Base-by-base conservation (phyloP, 2,113 vertebrate species). In the Athene noctua region DNA sequence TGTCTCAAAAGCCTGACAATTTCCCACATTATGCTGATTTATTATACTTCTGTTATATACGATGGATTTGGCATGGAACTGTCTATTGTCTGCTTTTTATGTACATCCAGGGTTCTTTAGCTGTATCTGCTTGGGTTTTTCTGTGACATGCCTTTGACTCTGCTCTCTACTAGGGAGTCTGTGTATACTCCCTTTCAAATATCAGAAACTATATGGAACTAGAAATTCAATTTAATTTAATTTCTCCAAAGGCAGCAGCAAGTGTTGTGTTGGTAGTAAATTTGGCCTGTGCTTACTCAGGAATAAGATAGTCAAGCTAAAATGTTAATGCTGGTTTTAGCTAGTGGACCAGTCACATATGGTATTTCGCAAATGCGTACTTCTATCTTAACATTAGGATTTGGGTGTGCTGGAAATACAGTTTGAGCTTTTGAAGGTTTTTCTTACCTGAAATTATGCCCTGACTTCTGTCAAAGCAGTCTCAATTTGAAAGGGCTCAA, bases 201-300 rank as follows among this genome's bases (percentile, higher is more conserved):
- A 47, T 29, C 70, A 66, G 65, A 94, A 91, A 86, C 27, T 80
- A 27, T 85, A 57, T 46, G 67, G 78, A 80, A 94, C 57, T 71
- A 70, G 63, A 94, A 90, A 80, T n/a, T 78, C 26, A 80, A 85
- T 72, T 87, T 52, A 80, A 85, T 72, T 87, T 52, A n/a, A 63
- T 80, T 95, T 95, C 58, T 95, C 20, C 22, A 26, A 79, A 94
- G 54, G 89, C 79, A 94, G 30, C 30, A 94, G 51, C 82, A 92
- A 75, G 63, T 93, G 59, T 34, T 75, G 8, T 40, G 61, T 46
- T 84, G 78, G 47, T 11, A 87, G 68, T 87, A 79, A 81, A 84
- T 59, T 86, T 94, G 58, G 55, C 51, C 46, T 86, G 66, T 80
- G 66, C 16, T 94, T 88, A 80, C 92, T 97, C 91, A 90, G 95